Conservation (phyloP, 2,113 vertebrate species). For the Coturnix japonica region DNA sequence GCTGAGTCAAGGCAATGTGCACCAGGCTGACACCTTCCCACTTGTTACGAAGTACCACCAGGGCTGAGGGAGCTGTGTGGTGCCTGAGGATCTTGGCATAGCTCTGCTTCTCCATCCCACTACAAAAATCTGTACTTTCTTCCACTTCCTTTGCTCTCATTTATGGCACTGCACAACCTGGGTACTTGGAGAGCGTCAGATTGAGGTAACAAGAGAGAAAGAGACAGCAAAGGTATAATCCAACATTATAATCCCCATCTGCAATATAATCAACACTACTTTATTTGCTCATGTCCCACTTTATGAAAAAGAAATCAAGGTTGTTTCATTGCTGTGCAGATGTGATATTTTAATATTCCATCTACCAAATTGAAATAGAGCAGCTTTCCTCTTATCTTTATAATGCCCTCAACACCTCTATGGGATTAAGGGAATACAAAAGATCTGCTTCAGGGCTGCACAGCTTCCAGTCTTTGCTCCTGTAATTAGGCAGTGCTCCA, state of each 20-base stretch:
- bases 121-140: neutral
- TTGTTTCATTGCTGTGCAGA: neutral
- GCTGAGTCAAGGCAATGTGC: neutral
- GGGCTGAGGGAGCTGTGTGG: neutral
- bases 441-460: neutral
- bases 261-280: neutral
- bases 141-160: neutral
- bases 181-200: neutral
- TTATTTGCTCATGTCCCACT: neutral
- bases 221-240: neutral
- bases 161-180: neutral
- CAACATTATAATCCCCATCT: neutral
- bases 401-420: fast-evolving
- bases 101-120: neutral
- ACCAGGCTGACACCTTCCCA: neutral
- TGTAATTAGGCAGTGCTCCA: neutral
- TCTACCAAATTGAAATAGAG: neutral
- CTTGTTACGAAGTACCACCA: neutral
- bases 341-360: neutral
- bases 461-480: neutral
- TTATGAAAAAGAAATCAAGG: neutral
- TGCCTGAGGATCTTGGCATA: neutral
- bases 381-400: neutral
- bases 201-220: neutral
- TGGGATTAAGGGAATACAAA: neutral